Percentiles rank a stretch among this genome's conserved stretches.
phyloP scores from a whole-genome alignment of 37 sponge, comb jelly and placozoan genomes.

The Mnemiopsis leidyi region DNA sequence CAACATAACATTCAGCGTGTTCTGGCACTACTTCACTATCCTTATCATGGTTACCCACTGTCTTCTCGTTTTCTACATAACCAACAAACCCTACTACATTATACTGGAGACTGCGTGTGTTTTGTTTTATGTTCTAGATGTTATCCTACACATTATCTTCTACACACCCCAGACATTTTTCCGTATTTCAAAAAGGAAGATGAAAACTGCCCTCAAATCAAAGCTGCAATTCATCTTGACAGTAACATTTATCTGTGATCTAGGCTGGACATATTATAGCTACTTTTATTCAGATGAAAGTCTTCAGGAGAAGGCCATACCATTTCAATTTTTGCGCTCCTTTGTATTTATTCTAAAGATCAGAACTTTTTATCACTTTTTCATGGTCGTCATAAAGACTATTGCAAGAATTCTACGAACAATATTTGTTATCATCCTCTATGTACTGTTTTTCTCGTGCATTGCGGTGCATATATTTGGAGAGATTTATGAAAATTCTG shows the following conservation, averaged over 20 bases:
- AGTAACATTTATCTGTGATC: neutral
- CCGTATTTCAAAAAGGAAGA: neutral
- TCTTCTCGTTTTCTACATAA: neutral
- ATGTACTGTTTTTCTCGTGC: slow-evolving; percentile 72
- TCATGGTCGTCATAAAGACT: neutral
- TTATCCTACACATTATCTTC: neutral
- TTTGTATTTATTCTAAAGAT: neutral
- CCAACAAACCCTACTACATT: neutral
- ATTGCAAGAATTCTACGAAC: neutral
- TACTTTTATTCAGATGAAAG: neutral
- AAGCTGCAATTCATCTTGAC: slow-evolving; percentile 8
- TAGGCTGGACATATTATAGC: neutral
- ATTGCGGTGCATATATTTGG: slow-evolving; percentile 74
- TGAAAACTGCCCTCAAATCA: slow-evolving; percentile 14
- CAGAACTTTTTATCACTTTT: neutral
- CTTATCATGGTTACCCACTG: neutral
- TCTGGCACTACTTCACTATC: slow-evolving; percentile 17
- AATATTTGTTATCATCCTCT: slow-evolving; percentile 68
- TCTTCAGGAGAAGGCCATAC: neutral
- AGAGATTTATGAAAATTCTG: neutral
- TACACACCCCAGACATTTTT: neutral
- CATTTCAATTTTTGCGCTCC: slow-evolving; percentile 3
- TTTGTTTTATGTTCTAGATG: neutral
- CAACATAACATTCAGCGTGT: neutral
- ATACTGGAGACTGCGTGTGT: neutral